Evolutionary conservation across 2,797 vertebrate species (phyloP).

Genomic region (Crypturellus tataupa): DNA sequence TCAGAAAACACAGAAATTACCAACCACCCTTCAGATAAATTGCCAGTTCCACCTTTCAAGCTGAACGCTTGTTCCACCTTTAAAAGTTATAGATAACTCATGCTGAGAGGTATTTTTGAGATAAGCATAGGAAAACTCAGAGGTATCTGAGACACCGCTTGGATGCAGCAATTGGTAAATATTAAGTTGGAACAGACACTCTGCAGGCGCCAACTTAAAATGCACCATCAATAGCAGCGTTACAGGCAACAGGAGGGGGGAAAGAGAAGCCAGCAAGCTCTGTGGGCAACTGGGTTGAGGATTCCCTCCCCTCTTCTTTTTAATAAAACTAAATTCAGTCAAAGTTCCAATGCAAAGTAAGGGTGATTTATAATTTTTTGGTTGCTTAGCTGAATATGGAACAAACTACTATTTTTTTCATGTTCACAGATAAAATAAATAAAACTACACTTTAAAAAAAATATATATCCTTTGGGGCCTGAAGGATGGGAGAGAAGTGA

Average conservation of each 20-base stretch:
- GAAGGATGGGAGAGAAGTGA: background rate
- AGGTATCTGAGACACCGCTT: background rate
- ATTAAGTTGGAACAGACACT: background rate
- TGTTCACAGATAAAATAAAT: background rate
- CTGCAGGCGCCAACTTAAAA: background rate
- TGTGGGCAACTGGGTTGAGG: rapidly evolving
- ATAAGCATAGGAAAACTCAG: background rate
- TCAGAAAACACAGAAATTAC: background rate
- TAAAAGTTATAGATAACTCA: conserved; percentile 13
- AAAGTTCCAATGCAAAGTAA: background rate
- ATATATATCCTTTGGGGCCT: background rate
- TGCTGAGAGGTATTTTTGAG: background rate
- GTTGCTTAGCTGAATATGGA: background rate
- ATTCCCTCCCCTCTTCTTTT: background rate
- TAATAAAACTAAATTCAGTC: background rate
- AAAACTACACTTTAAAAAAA: background rate
- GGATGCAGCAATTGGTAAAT: background rate
- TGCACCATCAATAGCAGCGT: background rate
- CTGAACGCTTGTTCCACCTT: background rate
- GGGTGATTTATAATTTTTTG: background rate
- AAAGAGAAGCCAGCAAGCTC: background rate
- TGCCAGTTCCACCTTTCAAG: background rate
- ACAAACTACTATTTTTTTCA: background rate
- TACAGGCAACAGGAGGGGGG: background rate
- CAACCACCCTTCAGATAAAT: background rate